Percentiles rank a stretch among this genome's conserved stretches.
These are phyloP conservation scores for Clamator glandarius DNA, from an alignment of 2,797 vertebrate genomes.

Conservation along the genomic window DNA sequence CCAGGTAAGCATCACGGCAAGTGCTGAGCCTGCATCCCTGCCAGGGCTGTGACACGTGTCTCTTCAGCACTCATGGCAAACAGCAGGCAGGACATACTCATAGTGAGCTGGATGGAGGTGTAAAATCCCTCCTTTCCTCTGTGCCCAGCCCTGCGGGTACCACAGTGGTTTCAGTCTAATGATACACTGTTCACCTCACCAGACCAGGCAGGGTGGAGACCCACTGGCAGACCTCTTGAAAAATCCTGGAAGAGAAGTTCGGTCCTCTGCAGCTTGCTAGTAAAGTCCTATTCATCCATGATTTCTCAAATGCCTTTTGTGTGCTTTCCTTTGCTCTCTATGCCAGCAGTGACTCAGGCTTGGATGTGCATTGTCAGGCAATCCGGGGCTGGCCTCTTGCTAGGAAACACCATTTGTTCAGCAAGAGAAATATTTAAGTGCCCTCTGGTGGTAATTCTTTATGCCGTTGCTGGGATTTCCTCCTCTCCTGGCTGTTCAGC, in stretches of 20 bases:
- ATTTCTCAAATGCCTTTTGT: conserved; percentile 47
- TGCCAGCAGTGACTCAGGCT: conserved; percentile 53
- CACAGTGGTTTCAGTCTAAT: background rate
- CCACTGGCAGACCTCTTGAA: background rate
- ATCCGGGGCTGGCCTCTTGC: background rate
- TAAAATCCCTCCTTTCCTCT: background rate
- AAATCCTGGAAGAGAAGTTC: background rate
- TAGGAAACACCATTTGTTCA: background rate
- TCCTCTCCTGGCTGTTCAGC: background rate
- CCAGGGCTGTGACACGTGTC: background rate
- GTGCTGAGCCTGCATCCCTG: background rate
- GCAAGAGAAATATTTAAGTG: conserved; percentile 2
- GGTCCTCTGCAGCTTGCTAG: background rate
- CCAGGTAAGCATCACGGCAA: background rate
- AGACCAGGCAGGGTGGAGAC: background rate
- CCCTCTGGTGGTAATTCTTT: conserved; percentile 33
- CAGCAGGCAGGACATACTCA: background rate
- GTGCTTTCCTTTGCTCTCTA: conserved; percentile 7
- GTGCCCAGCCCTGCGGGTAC: background rate
- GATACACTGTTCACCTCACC: background rate
- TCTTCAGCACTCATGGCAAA: background rate
- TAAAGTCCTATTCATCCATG: conserved; percentile 27
- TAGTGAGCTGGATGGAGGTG: background rate
- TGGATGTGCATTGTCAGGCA: conserved; percentile 13
- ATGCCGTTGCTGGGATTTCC: background rate